Percentiles rank a stretch among this genome's conserved stretches.
These are phyloP conservation scores for Acanthornis magna DNA, from an alignment of 2,797 vertebrate species.

Conservation along the genomic window DNA sequence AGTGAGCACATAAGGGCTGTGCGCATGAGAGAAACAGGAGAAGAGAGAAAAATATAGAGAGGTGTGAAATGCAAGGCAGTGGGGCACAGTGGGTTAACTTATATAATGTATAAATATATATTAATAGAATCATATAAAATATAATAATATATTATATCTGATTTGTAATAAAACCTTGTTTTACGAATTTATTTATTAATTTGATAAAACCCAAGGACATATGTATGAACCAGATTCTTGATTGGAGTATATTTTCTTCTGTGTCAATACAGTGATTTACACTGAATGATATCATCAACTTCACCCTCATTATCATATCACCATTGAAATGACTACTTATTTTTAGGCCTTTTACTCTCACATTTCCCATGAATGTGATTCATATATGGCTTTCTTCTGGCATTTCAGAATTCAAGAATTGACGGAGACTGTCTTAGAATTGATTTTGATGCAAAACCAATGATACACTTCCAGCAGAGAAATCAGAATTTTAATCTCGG, in stretches of 20 bases:
- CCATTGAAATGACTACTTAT: background rate
- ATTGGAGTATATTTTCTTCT: background rate
- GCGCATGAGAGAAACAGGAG: background rate
- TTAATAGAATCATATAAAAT: background rate
- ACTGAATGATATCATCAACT: background rate
- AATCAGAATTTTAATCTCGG: background rate
- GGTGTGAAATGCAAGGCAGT: background rate
- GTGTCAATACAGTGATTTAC: background rate
- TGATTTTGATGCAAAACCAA: background rate
- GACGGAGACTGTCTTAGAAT: background rate
- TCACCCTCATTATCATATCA: background rate
- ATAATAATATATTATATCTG: background rate
- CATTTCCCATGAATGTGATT: background rate
- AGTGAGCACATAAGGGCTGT: background rate
- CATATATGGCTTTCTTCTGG: background rate
- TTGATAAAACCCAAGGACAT: background rate
- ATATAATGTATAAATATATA: background rate
- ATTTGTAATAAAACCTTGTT: background rate
- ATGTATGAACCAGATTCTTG: background rate
- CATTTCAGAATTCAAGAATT: background rate
- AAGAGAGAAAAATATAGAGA: background rate
- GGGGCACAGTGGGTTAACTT: background rate
- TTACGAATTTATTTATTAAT: background rate
- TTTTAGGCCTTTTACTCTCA: background rate
- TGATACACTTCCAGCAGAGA: background rate